Conservation (phyloP, 2,113 vertebrate genomes). For the Myrmecophaga tridactyla region DNA sequence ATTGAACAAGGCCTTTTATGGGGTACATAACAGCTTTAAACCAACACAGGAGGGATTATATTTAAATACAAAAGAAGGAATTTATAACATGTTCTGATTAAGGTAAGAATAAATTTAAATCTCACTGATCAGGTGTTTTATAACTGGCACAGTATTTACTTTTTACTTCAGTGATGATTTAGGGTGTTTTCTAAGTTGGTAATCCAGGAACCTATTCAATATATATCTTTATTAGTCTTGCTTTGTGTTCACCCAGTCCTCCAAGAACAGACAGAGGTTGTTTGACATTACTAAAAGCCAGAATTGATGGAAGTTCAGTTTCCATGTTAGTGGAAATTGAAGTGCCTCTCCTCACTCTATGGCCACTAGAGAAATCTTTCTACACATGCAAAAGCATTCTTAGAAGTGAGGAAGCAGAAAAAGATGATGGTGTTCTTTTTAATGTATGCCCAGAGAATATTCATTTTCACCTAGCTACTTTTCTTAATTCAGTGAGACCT, state of each 20-base stretch:
- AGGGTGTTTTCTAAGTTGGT: not conserved
- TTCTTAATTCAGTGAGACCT: too few relatives aligned
- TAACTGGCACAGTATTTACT: not conserved
- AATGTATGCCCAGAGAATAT: too few relatives aligned
- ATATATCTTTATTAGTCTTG: not conserved
- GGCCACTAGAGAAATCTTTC: too few relatives aligned
- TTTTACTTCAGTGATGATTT: not conserved
- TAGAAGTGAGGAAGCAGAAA: not conserved
- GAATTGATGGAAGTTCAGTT: not conserved
- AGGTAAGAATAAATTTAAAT: not conserved
- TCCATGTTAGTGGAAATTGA: not conserved
- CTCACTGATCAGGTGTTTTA: not conserved
- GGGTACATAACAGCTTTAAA: too few relatives aligned
- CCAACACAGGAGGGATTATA: not conserved
- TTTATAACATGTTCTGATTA: not conserved
- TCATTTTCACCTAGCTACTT: accelerated
- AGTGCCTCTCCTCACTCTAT: not conserved
- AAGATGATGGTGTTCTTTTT: not conserved
- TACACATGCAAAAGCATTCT: not conserved
- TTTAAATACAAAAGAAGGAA: not conserved
- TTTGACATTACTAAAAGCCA: not conserved
- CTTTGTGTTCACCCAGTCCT: not conserved
- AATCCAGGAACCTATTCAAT: not conserved
- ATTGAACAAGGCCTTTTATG: too few relatives aligned
- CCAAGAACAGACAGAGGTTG: not conserved